Evolutionary conservation across 1,140 invertebrate species (phyloP), one percentile per base, ranked within the genome.

Genomic region (Catajapyx aquilonaris): DNA sequence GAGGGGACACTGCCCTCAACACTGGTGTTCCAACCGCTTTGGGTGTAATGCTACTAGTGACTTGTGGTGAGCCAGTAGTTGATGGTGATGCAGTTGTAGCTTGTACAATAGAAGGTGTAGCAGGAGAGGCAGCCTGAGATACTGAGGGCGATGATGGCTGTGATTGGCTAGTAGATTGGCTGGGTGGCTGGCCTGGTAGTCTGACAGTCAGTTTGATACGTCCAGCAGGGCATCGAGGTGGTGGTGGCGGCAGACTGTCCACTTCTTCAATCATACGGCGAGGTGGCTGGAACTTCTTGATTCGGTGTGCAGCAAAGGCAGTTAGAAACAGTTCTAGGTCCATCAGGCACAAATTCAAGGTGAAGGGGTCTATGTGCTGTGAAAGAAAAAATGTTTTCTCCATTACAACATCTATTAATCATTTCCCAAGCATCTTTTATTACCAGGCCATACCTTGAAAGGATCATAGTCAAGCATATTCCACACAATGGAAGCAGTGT

Each of bases 221-320:
- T 9, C n/a, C n/a, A 15, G 20, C 21, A 69, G 34, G 62, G 57
- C n/a, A n/a, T n/a, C n/a, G n/a, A 2, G 78, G 77, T 15, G 71
- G 65, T 5, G 61, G 57, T 7, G 66, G 60, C 7, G 70, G 65
- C 31, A 61, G 51, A 37, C 46, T 57, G 48, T 81, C 72, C 39
- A 81, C 67, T 55, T 84, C 76, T 53, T 83, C 73, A 32, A 88
- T 81, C 2, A 80, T 53, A 46, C 71, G 71, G 30, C 65, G 59
- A 4, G 74, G 67, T n/a, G 77, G 69, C 46, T 74, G 69, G 33
- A 81, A 67, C 45, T 74, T 69, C 38, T 67, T 69, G 21, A 79
- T 68, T 48, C 81, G 67, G 54, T 87, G 80, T 31, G 83, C 77
- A 28, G 75, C 73, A 61, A 83, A 90, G 3, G 85, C 83, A 34